Base-by-base conservation (phyloP, 53 echinoderm and acorn worm species). In the Actinopyga echinites region DNA sequence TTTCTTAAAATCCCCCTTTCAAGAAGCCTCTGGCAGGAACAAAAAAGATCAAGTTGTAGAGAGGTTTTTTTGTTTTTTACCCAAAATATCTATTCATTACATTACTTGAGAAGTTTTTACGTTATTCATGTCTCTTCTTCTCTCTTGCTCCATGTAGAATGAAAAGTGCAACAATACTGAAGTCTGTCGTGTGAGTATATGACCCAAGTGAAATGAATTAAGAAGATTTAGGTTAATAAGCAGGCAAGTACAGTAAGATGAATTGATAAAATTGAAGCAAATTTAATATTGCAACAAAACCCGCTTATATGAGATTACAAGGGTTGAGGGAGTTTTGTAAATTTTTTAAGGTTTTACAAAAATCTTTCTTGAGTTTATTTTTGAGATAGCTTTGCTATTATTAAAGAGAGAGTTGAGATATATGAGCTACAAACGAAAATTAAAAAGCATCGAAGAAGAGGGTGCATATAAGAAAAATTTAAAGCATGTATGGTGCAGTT, bases 401-500 rank as follows among this genome's bases (percentile, higher is more conserved):
- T 49, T 49, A 49, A 49, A 49, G 49, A 49, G 49, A 49, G 17
- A 49, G 40, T 63, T 71, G 71, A 71, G 38, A 71, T 40, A 71
- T 71, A 71, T 71, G 71, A 77, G 77, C 55, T 77, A 56, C 28
- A 77, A 77, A 40, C 40, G 44, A n/a, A 55, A 26, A 20, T 30
- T n/a, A 31, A 77, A 54, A 77, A 77, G 77, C 77, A 77, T 49
- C 49, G 49, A 49, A 77, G 77, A 56, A 77, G 77, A 77, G 74
- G 77, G 77, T 77, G 77, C 53, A 77, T 56, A 77, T 32, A 77
- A 53, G 49, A 53, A 77, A 56, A 77, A 77, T 62, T 62, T 22
- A n/a, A 69, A 71, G 71, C 71, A 77, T 77, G 77, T 77, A 55
- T 56, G 77, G 77, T 77, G 77, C 77, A 77, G 56, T 55, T 77